These are phyloP conservation scores for Ditula angustiorana DNA, from an alignment of 2,888 invertebrate species.

Conservation along the genomic window DNA sequence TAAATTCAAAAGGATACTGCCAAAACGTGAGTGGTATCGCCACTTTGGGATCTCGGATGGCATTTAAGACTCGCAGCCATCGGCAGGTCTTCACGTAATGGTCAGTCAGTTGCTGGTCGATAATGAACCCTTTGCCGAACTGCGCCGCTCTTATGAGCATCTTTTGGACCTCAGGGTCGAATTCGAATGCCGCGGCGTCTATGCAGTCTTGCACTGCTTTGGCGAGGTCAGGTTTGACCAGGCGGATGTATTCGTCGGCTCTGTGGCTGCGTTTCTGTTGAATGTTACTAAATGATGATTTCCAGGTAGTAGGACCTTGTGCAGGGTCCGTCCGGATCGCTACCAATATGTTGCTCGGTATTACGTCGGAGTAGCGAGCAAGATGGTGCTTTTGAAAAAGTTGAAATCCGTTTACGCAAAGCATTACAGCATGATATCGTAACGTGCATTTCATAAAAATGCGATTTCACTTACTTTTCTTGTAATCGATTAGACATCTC, in stretches of 20 bases:
- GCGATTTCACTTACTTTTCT: no score
- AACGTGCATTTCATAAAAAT: no score
- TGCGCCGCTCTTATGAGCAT: constrained; percentile 96
- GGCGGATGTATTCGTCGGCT: constrained; percentile 96
- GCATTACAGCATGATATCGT: no score
- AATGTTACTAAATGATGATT: no score
- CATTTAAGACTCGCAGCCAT: constrained; percentile 95
- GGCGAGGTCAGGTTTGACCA: constrained; percentile 93
- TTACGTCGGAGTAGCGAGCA: no score
- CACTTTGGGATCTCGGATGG: constrained; percentile 92
- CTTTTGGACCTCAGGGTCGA: constrained; percentile 94
- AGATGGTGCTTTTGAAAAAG: no score
- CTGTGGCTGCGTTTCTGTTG: constrained; percentile 93
- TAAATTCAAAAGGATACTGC: constrained; percentile 87
- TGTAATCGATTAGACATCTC: no score
- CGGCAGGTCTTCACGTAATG: constrained; percentile 95
- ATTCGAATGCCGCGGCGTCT: constrained; percentile 96
- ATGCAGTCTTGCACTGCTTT: constrained; percentile 95
- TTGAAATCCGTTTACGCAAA: no score
- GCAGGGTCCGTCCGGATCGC: no score
- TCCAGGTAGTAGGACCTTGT: no score
- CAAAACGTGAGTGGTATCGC: constrained; percentile 96
- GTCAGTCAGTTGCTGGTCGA: constrained; percentile 89
- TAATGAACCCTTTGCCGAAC: constrained; percentile 97
- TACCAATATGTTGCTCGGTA: no score